Evolutionary conservation across 2,888 invertebrate species (phyloP).

Genomic region (Agrenia bidenticulata): DNA sequence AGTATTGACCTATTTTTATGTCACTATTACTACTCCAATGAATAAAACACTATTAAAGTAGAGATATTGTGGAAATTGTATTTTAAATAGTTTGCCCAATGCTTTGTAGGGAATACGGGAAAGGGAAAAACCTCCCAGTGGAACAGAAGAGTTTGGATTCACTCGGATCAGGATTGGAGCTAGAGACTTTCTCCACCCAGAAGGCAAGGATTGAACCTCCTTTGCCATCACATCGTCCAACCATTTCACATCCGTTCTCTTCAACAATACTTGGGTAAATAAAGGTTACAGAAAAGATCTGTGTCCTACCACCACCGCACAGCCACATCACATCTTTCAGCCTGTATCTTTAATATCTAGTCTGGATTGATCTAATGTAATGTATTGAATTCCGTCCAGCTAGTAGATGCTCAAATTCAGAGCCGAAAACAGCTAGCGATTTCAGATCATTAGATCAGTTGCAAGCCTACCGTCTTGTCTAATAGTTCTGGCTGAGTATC

Average conservation of each 20-base stretch:
- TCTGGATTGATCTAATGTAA: background rate
- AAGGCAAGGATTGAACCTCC: conserved; percentile 27
- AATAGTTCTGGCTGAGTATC: too few species aligned
- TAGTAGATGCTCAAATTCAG: background rate
- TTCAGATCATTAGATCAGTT: background rate
- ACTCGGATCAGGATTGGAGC: conserved; percentile 6
- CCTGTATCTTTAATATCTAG: background rate
- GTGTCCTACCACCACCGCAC: background rate
- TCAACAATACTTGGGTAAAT: background rate
- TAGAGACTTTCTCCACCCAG: conserved; percentile 26
- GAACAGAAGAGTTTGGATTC: conserved; percentile 12
- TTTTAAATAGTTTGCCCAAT: too few species aligned
- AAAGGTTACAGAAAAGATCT: conserved; percentile 9
- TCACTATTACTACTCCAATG: too few species aligned
- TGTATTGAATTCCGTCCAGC: background rate
- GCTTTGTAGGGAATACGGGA: too few species aligned
- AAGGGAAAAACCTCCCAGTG: conserved; percentile 2
- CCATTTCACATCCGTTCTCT: background rate
- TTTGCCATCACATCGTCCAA: conserved; percentile 21
- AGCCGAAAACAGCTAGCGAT: background rate
- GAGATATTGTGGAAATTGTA: too few species aligned
- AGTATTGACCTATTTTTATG: too few species aligned
- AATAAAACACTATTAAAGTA: too few species aligned
- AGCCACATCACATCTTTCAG: conserved; percentile 7
- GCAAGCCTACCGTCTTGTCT: too few species aligned